Evolutionary conservation across 1,140 invertebrate genomes (phyloP).

Genomic region (Drosophila mayri): DNA sequence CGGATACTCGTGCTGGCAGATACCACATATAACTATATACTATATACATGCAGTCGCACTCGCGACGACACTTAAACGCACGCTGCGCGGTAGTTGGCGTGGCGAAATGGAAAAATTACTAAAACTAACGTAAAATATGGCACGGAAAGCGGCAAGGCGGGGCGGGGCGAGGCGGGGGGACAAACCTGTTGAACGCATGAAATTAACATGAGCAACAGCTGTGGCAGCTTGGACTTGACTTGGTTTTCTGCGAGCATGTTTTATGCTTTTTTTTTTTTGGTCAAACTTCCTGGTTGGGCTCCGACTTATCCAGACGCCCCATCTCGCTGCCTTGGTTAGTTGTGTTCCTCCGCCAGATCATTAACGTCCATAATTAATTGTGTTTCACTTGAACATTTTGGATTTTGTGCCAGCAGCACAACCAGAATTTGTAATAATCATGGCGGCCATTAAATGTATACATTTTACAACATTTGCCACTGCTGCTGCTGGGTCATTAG

Average conservation of each 20-base stretch:
- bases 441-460: slow-evolving; percentile 17
- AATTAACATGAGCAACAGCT: slow-evolving; percentile 66
- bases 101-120: slow-evolving; percentile 76
- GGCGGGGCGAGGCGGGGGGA: background rate
- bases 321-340: background rate
- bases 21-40: slow-evolving; percentile 8
- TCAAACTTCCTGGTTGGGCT: slow-evolving; percentile 52
- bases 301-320: slow-evolving; percentile 19
- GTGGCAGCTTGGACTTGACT: slow-evolving; percentile 56
- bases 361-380: slow-evolving; percentile 71
- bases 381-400: slow-evolving; percentile 29
- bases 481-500: slow-evolving; percentile 41
- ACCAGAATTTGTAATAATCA: slow-evolving; percentile 34
- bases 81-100: slow-evolving; percentile 80
- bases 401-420: slow-evolving; percentile 32
- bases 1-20: slow-evolving; percentile 42
- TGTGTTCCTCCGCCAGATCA: slow-evolving; percentile 30
- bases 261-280: slow-evolving; percentile 29
- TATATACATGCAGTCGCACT: slow-evolving; percentile 19
- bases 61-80: slow-evolving; percentile 73
- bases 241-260: slow-evolving; percentile 38
- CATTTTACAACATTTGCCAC: slow-evolving; percentile 32
- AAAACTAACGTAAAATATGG: slow-evolving; percentile 75
- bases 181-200: slow-evolving; percentile 78
- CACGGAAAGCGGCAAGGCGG: slow-evolving; percentile 22